Evolutionary conservation across 2,113 vertebrate genomes (phyloP).

Genomic region (Podocnemis expansa): DNA sequence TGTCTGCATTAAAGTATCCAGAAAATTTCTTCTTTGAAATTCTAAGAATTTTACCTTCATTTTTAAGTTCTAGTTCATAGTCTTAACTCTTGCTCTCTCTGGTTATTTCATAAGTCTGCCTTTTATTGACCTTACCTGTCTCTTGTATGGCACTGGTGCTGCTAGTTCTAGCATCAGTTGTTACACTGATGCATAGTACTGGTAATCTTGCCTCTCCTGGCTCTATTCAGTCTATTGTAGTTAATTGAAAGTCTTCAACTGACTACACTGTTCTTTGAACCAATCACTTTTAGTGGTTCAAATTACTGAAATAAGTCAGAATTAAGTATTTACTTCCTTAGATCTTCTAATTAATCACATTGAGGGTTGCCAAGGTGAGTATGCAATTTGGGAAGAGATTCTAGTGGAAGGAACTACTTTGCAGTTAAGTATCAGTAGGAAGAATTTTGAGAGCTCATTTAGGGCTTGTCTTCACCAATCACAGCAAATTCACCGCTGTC

Average conservation of each 20-base stretch:
- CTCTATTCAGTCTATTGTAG: neutral
- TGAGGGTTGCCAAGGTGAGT: neutral
- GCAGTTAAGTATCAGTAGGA: neutral
- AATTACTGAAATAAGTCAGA: neutral
- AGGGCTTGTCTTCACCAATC: too few species aligned
- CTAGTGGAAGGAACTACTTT: neutral
- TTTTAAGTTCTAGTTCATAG: neutral
- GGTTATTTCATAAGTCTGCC: neutral
- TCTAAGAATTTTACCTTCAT: neutral
- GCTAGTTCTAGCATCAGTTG: neutral
- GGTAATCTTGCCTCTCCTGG: neutral
- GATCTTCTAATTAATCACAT: neutral
- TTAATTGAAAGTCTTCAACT: neutral
- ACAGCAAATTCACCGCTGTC: too few species aligned
- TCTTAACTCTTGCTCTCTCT: neutral
- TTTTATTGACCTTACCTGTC: neutral
- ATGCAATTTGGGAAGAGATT: neutral
- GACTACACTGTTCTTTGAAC: neutral
- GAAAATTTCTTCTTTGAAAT: neutral
- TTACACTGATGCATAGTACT: neutral
- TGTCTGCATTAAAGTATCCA: neutral
- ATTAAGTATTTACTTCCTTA: slow-evolving; percentile 12
- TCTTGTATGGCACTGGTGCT: neutral
- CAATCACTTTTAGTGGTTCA: neutral
- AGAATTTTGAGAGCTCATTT: neutral